These are phyloP conservation scores for Catagonus wagneri DNA, from an alignment of 2,113 vertebrate species.

Conservation along the genomic window DNA sequence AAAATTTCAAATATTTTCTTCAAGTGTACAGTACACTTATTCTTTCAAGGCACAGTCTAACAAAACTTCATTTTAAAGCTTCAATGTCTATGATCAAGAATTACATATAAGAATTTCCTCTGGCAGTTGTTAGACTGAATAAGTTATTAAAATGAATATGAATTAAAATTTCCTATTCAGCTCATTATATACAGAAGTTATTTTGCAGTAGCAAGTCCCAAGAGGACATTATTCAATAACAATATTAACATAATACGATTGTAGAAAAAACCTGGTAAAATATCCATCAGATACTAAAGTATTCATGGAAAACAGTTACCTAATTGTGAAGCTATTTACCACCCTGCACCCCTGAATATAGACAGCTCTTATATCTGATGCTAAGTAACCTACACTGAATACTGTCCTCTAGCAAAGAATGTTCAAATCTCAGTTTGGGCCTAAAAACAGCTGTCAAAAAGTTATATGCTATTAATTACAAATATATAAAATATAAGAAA, in stretches of 20 bases:
- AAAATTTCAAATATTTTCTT: slow-evolving; percentile 40
- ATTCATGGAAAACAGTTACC: background rate
- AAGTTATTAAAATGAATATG: slow-evolving; percentile 50
- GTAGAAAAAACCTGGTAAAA: background rate
- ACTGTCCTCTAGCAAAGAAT: background rate
- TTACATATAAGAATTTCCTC: slow-evolving; percentile 21
- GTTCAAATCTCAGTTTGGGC: background rate
- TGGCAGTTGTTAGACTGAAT: background rate
- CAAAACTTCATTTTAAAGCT: slow-evolving; percentile 30
- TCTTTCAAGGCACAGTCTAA: background rate
- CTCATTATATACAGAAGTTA: slow-evolving; percentile 34
- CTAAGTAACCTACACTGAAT: background rate
- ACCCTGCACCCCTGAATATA: background rate
- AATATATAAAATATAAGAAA: background rate
- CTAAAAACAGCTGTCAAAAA: background rate
- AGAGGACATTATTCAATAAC: background rate
- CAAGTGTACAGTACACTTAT: background rate
- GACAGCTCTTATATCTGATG: background rate
- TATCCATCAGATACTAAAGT: background rate
- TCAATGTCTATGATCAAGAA: background rate
- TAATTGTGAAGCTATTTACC: background rate
- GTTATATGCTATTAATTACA: background rate
- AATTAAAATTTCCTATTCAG: slow-evolving; percentile 39
- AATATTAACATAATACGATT: background rate
- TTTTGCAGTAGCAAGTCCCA: background rate